A percentile compares a stretch with the other conserved stretches of the same genome.
Evolutionary conservation across 30 jellyfish, hydroid and myxozoan species (phyloP).

Genomic region (Aurelia aurita): DNA sequence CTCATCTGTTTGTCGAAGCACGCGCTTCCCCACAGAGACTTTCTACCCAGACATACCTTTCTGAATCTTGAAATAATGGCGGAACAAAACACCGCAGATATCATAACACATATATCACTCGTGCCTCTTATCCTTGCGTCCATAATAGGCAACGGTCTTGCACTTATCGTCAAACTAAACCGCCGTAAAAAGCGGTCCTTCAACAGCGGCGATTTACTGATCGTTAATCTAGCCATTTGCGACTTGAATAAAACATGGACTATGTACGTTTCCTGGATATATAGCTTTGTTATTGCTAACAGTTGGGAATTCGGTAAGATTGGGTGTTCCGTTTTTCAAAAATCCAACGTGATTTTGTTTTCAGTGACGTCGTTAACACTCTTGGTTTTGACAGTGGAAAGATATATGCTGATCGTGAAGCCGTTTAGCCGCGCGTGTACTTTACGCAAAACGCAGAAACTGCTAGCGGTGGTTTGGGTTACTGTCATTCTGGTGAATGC

Average conservation of each 20-base stretch:
- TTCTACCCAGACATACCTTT: too few relatives aligned
- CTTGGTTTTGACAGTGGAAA: conserved; percentile 49
- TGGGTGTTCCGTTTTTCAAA: conserved; percentile 19
- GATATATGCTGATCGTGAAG: conserved; percentile 46
- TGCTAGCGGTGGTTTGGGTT: conserved; percentile 37
- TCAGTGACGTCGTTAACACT: conserved; percentile 64
- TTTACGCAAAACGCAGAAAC: not conserved
- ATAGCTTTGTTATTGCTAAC: not conserved
- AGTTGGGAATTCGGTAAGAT: conserved; percentile 23
- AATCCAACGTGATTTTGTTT: conserved; percentile 30
- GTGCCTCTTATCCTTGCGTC: conserved; percentile 44
- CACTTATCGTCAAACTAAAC: conserved; percentile 39
- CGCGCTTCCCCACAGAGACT: too few relatives aligned
- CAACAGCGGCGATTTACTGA: conserved; percentile 67
- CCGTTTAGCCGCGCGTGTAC: conserved; percentile 57
- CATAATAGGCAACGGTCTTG: conserved; percentile 34
- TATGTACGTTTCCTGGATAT: conserved; percentile 34
- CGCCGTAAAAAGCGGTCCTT: conserved; percentile 30
- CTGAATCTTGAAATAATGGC: conserved; percentile 8
- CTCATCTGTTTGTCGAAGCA: too few relatives aligned
- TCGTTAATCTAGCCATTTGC: conserved; percentile 55
- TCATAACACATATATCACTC: conserved; percentile 28
- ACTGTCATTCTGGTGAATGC: not conserved
- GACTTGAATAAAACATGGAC: conserved; percentile 63
- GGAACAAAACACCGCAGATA: conserved; percentile 15